Conservation (phyloP, 2,888 invertebrate genomes). For the Thelaira solivaga region DNA sequence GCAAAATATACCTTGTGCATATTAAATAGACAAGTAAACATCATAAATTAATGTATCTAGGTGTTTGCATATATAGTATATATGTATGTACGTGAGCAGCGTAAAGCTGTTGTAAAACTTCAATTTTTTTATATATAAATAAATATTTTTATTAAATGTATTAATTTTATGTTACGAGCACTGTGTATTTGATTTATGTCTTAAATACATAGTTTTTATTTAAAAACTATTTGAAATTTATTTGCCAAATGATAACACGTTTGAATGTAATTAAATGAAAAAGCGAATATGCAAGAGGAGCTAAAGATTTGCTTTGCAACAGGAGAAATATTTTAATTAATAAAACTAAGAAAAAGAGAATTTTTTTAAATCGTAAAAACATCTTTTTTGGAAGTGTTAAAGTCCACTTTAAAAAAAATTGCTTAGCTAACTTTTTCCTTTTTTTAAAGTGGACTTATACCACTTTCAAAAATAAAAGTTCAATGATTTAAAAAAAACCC, state of each 20-base stretch:
- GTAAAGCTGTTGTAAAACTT: background rate
- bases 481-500: no score
- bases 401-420: no score
- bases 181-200: background rate
- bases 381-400: no score
- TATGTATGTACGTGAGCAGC: background rate
- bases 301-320: no score
- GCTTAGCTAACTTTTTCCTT: no score
- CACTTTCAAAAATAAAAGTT: no score
- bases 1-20: constrained; percentile 45
- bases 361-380: no score
- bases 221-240: background rate
- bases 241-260: background rate
- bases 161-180: no score
- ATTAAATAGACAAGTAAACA: constrained; percentile 56
- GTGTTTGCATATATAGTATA: no score
- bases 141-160: background rate
- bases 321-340: no score
- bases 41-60: constrained; percentile 44
- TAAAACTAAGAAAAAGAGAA: no score
- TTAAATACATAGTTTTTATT: background rate
- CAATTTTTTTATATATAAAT: background rate
- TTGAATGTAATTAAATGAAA: background rate
- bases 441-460: no score
- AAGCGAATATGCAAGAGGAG: background rate